These are phyloP conservation scores for Myrmecophaga tridactyla DNA, from an alignment of 2,113 vertebrate genomes.

Conservation along the genomic window DNA sequence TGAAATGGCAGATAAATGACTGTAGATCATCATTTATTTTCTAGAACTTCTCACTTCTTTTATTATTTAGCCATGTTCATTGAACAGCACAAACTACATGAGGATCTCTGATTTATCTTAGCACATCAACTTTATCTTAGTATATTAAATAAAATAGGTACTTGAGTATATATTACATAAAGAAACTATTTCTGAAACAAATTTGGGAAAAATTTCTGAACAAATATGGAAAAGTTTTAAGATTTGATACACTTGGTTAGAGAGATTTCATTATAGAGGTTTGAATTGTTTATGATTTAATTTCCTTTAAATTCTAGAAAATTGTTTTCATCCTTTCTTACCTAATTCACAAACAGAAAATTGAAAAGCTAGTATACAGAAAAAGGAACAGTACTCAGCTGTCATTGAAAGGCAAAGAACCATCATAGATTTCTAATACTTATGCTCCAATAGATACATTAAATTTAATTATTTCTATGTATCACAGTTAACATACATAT, in stretches of 20 bases:
- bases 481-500: background rate
- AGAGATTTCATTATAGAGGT: background rate
- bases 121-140: background rate
- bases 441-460: background rate
- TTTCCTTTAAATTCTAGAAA: constrained; percentile 33
- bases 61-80: background rate
- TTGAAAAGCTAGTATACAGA: background rate
- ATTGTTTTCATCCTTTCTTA: background rate
- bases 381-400: background rate
- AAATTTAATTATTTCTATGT: background rate
- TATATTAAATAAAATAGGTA: background rate
- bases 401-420: background rate
- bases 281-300: background rate
- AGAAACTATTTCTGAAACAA: background rate
- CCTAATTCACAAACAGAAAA: constrained; percentile 1
- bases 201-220: background rate
- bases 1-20: background rate
- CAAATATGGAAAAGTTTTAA: background rate
- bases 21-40: background rate
- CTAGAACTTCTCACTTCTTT: background rate
- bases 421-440: background rate
- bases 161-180: background rate
- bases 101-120: background rate
- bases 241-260: background rate
- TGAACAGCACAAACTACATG: background rate